phyloP scores from a whole-genome alignment of 2,888 invertebrate genomes.

The Capitulum mitella region DNA sequence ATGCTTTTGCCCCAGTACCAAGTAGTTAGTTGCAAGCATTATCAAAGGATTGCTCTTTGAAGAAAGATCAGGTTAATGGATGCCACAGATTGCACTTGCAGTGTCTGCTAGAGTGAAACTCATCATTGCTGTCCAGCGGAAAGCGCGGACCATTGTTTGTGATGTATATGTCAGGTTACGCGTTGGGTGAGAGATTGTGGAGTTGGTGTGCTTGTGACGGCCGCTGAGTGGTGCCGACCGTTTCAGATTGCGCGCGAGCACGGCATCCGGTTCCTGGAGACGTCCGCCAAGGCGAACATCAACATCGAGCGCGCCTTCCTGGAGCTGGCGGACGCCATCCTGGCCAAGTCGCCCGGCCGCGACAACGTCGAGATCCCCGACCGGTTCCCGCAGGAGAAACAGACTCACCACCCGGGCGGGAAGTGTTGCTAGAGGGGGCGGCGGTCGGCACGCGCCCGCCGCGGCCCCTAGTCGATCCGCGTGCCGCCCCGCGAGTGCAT shows the following conservation, averaged over 20 bases:
- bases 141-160: no score
- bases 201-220: no score
- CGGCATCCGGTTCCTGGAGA: conserved; percentile 93
- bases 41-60: no score
- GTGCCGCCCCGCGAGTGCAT: background rate
- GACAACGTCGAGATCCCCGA: conserved; percentile 67
- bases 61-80: no score
- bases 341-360: conserved; percentile 78
- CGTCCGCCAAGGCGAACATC: conserved; percentile 92
- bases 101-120: no score
- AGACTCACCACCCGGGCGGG: background rate
- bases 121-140: no score
- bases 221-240: no score
- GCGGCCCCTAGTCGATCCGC: background rate
- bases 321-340: conserved; percentile 87
- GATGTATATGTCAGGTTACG: no score
- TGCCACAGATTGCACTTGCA: no score
- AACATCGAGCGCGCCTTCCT: conserved; percentile 94
- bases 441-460: background rate
- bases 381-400: conserved; percentile 21
- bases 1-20: no score
- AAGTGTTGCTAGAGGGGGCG: conserved; percentile 22
- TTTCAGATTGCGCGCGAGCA: conserved; percentile 89
- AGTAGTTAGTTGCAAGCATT: no score
- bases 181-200: no score